Base-by-base conservation (phyloP, 2,888 invertebrate species). In the Nezara viridula region DNA sequence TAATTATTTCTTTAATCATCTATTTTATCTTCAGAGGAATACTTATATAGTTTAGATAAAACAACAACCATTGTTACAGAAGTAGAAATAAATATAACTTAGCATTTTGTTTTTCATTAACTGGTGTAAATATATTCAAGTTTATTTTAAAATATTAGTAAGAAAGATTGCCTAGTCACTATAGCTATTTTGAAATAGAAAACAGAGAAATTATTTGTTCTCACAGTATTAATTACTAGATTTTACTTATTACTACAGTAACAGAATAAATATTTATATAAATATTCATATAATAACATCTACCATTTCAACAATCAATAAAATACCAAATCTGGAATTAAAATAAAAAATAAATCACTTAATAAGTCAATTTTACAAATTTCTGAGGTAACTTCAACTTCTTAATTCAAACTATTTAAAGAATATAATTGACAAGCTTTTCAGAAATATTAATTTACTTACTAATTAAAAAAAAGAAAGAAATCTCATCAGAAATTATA, bases 1-100 rank as follows among this genome's bases (percentile, higher is more conserved):
- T 88, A 89, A 73, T 86, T 7, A 52, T 88, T 88, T 88, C 24
- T 66, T 77, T 77, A 27, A 86, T 86, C 81, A 44, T 37, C n/a
- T 44, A 81, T 81, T 77, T 44, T 44, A 81, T 81, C 81, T 81
- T 44, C n/a, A 40, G n/a, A 81, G 81, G 40, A 47, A 47, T n/a
- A n/a, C 40, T 40, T 24, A n/a, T 44, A 81, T 81, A 9, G 24
- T 44, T 81, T 24, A 44, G n/a, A 81, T n/a, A 47, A 81, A 81
- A 44, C n/a, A 81, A 73, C 32, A 73, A 37, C 19, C 16, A 37
- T 73, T 73, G 66, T 73, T 19, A 37, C 19, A 37, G 37, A 32
- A 73, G 32, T 73, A 73, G 66, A 16, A 60, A 32, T 60, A 73
- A 73, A 37, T 21, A 73, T 73, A 32, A 27, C 55, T 55, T 55